phyloP scores from a whole-genome alignment of 1,140 invertebrate species.

The Drosophila cardini region DNA sequence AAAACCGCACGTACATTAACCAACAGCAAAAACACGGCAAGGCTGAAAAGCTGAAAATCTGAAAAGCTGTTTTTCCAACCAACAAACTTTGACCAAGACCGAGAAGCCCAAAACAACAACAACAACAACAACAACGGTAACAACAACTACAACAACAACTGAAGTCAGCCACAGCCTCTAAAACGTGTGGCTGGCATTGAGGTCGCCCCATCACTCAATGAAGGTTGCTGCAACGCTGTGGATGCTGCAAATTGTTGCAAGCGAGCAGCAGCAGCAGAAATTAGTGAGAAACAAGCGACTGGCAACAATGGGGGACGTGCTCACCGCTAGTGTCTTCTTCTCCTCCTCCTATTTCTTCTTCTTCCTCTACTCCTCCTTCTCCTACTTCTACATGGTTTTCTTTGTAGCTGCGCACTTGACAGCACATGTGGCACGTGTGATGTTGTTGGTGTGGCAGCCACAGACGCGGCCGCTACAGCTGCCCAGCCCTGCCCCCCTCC shows the following conservation, averaged over 20 bases:
- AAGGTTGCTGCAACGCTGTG: constrained; percentile 67
- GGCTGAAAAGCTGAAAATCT: constrained; percentile 41
- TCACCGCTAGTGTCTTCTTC: constrained; percentile 1
- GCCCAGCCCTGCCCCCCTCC: not conserved
- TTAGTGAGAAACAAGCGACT: constrained; percentile 43
- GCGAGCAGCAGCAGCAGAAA: constrained; percentile 23
- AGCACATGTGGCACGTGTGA: constrained; percentile 77
- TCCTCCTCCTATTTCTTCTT: too few species aligned
- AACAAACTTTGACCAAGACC: constrained; percentile 77
- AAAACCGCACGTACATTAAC: constrained; percentile 69
- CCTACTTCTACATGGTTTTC: not conserved
- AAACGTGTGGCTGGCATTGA: constrained; percentile 79
- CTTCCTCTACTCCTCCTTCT: too few species aligned
- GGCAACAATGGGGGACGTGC: constrained; percentile 60
- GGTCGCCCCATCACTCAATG: constrained; percentile 77
- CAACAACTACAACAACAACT: constrained; percentile 9
- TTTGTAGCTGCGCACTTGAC: constrained; percentile 73
- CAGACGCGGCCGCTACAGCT: constrained; percentile 3
- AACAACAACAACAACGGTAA: constrained; percentile 18
- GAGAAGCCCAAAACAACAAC: constrained; percentile 71
- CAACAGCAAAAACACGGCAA: constrained; percentile 25
- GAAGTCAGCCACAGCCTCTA: constrained; percentile 47
- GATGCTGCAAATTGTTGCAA: constrained; percentile 76
- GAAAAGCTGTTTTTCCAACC: constrained; percentile 46
- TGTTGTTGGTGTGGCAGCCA: constrained; percentile 38